Evolutionary conservation across 2,113 vertebrate species (phyloP), one percentile per base, ranked within the genome.

Genomic region (Thunnus thynnus): DNA sequence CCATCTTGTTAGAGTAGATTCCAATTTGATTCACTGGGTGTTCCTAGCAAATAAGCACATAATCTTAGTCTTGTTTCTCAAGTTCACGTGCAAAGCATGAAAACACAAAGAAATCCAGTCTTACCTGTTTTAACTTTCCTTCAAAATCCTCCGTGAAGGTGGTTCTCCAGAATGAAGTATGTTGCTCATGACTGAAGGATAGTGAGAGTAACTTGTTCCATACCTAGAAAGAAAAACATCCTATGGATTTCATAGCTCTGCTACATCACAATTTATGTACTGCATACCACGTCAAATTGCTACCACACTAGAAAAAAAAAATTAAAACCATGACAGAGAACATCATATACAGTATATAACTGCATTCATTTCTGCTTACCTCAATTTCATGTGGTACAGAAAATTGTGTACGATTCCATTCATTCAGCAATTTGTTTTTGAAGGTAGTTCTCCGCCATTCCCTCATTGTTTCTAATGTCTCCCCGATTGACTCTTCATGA

Each of bases 101-200:
- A 20, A 41, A 76, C 41, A 65, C 51, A 60, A 65, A 58, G 5
- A 72, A 70, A 44, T 2, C 13, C 0, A n/a, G 3, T 25, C 51
- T 57, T 62, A 87, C 85, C 0, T 20, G 0, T 80, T 80, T 87
- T 18, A 87, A 47, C 60, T 77, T 87, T 46, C 25, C 51, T 25
- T 84, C 73, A 77, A 87, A 84, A 18, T 84, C 73, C 0, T 13
- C 30, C 41, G 20, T 44, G 36, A 84, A 74, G 18, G 47, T 25
- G 0, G 8, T 27, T 81, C 22, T 81, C 86, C 86, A 87, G 16
- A 0, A 20, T 30, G 16, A 5, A 2, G 73, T 74, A 20, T 41
- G 52, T 44, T 65, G 18, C 17, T 84, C 36, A 70, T 30, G 0
- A 0, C 64, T 66, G 20, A 84, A 84, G 66, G 69, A 74, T 13